Conservation (phyloP, 2,888 invertebrate species). For the Lydus trimaculatus region DNA sequence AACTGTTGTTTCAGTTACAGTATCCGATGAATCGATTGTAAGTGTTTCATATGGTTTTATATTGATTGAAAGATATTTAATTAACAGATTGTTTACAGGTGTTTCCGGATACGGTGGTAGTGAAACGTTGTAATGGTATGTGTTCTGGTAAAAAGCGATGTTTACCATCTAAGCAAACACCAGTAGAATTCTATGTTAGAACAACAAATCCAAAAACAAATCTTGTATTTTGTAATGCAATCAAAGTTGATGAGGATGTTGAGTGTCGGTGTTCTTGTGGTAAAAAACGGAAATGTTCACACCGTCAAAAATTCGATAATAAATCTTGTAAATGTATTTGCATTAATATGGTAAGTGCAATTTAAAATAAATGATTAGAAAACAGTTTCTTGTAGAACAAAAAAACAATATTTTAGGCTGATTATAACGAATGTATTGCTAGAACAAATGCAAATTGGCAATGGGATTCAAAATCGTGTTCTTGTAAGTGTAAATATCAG, state of each 20-base stretch:
- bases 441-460: conserved; percentile 32
- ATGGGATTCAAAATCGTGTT: conserved; percentile 51
- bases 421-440: conserved; percentile 33
- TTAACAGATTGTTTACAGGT: conserved; percentile 36
- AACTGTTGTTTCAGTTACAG: conserved; percentile 46
- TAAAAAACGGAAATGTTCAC: conserved; percentile 41
- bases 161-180: conserved; percentile 37
- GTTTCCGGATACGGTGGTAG: conserved; percentile 48
- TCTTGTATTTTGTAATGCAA: conserved; percentile 41
- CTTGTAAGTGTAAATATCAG: conserved; percentile 46
- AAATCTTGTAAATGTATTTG: conserved; percentile 52
- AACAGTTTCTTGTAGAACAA: conserved; percentile 6
- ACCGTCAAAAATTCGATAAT: conserved; percentile 46
- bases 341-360: conserved; percentile 44
- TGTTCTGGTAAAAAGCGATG: conserved; percentile 49
- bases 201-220: conserved; percentile 29
- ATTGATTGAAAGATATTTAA: neutral
- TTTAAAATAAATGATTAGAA: conserved; percentile 11
- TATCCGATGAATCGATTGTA: conserved; percentile 41
- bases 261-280: conserved; percentile 50
- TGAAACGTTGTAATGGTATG: conserved; percentile 51
- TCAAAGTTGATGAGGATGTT: conserved; percentile 48
- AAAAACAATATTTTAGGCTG: conserved; percentile 19
- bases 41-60: conserved; percentile 15
- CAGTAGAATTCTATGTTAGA: conserved; percentile 43